Base-by-base conservation (phyloP, 1,140 invertebrate species). In the Colletes latitarsis region DNA sequence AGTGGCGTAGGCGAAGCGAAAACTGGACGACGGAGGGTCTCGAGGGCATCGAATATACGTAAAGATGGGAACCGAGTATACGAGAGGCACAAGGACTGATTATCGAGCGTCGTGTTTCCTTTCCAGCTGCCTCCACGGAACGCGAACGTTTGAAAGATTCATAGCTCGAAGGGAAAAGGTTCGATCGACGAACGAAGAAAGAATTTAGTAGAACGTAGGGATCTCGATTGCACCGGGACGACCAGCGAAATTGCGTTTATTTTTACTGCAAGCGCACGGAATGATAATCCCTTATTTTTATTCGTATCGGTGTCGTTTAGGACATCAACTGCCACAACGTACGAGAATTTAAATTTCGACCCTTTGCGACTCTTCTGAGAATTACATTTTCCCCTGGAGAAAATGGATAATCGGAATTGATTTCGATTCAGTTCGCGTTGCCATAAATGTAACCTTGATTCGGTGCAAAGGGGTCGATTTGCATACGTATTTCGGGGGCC, bases 1-100 rank as follows among this genome's bases (percentile, higher is more conserved):
- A 41, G 46, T 53, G 30, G 49, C 46, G 72, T 58, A 4, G 14
- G 39, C 43, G 30, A n/a, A 17, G 62, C 6, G n/a, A 14, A 17
- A 0, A 3, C 14, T 58, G 21, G 30, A 19, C 19, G 19, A 49
- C 52, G 30, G 52, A 41, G 57, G 4, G 39, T 19, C 14, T 55
- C 5, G 15, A 19, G 21, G 46, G 63, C 39, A 70, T 72, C 49
- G 41, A 70, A 82, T 80, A 82, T 87, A 88, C 77, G 79, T 79
- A 82, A 82, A n/a, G 77, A 63, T 63, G 63, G 30, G 80, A 85
- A 78, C 57, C 77, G 84, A 87, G 87, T 90, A 89, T 90, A 88
- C 88, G 88, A 73, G 73, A 83, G 85, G 77, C 70, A 71, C 82
- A 68, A 81, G 85, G 85, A 90, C 77, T 88, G 85, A 91, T 89